A percentile compares a stretch with the other conserved stretches of the same genome.
Evolutionary conservation across 2,113 vertebrate species (phyloP).

Genomic region (Siphamia tubifer): DNA sequence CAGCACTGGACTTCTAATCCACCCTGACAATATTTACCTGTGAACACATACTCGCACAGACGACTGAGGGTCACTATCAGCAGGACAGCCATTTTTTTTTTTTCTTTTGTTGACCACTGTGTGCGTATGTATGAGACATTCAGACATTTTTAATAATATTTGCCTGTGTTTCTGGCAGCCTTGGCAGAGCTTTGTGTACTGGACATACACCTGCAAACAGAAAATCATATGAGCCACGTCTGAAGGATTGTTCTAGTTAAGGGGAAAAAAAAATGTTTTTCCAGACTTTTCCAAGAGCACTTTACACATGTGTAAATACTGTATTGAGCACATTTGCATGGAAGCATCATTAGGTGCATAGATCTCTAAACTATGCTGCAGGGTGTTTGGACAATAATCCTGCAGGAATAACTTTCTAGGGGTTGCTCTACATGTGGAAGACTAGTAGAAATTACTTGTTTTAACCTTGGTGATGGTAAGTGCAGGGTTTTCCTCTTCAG

Average conservation of each 20-base stretch:
- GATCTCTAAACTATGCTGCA: conserved; percentile 1
- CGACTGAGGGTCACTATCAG: conserved; percentile 4
- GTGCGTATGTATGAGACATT: not conserved
- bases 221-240: not conserved
- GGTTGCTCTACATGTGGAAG: not conserved
- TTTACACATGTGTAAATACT: conserved; percentile 5
- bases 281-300: not conserved
- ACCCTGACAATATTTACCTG: conserved; percentile 59
- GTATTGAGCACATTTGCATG: not conserved
- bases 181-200: not conserved
- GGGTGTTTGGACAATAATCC: conserved; percentile 8
- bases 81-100: not conserved
- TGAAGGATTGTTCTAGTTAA: not conserved
- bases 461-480: conserved; percentile 53
- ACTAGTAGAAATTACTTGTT: not conserved
- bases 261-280: not conserved
- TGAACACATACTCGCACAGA: conserved; percentile 11
- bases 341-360: conserved; percentile 3
- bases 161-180: not conserved
- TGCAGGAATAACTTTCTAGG: conserved; percentile 2
- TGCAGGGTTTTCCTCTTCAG: conserved; percentile 48
- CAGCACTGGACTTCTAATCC: conserved; percentile 51
- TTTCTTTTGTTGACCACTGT: not conserved
- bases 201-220: not conserved
- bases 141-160: not conserved